Conservation (phyloP, 2,113 vertebrate species). For the Typhlomys cinereus region DNA sequence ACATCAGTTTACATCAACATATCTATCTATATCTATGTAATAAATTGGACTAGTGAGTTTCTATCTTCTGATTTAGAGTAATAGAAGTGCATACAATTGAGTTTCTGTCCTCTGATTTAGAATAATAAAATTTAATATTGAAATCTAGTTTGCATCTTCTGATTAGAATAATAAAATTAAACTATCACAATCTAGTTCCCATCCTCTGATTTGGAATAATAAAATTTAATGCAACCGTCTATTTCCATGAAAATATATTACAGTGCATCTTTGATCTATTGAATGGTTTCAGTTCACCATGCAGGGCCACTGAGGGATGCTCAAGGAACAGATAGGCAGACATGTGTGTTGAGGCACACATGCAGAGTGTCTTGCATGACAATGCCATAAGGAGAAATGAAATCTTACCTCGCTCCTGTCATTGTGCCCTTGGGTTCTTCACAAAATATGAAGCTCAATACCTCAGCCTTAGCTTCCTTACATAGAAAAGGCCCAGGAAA, state of each 20-base stretch:
- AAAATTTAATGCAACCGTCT: neutral
- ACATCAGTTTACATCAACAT: neutral
- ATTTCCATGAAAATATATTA: neutral
- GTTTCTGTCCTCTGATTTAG: neutral
- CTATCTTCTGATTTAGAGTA: neutral
- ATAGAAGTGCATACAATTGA: too few relatives aligned
- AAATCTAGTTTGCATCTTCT: neutral
- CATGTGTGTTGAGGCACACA: neutral
- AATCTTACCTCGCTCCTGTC: neutral
- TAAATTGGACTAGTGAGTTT: neutral
- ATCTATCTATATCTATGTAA: neutral
- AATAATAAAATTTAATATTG: neutral
- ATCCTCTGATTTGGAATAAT: neutral
- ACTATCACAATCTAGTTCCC: neutral
- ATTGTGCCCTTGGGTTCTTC: neutral
- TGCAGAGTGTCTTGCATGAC: neutral
- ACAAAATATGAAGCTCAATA: neutral
- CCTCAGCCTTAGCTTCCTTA: neutral
- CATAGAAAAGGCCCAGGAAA: constrained; percentile 13
- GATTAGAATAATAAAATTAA: neutral
- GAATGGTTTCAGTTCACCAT: neutral
- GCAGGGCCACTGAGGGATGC: neutral
- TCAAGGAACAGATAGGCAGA: neutral
- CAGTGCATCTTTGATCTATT: neutral
- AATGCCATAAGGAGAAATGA: neutral